Conservation (phyloP, 2,797 vertebrate genomes). For the Sebastes itinus region DNA sequence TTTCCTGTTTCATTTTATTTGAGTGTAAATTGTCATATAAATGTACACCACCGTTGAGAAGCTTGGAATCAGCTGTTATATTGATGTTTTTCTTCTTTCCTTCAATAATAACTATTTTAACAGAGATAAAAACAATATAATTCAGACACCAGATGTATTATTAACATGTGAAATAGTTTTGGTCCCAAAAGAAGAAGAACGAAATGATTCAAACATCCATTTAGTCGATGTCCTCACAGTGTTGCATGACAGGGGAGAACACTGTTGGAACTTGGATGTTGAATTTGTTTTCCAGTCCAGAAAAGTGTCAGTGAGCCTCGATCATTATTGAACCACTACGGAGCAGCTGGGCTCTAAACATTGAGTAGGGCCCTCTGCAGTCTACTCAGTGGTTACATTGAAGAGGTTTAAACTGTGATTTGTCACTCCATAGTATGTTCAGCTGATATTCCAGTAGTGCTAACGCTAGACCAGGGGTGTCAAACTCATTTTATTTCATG, state of each 20-base stretch:
- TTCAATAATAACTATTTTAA: neutral
- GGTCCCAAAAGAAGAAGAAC: neutral
- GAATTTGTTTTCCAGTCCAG: too few relatives aligned
- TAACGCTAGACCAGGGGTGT: too few relatives aligned
- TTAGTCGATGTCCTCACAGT: neutral
- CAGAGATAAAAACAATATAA: neutral
- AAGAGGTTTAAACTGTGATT: too few relatives aligned
- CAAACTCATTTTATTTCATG: too few relatives aligned
- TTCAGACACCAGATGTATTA: neutral
- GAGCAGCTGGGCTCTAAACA: too few relatives aligned
- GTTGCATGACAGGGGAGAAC: neutral
- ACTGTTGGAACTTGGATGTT: neutral
- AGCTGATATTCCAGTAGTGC: too few relatives aligned
- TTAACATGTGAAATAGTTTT: neutral
- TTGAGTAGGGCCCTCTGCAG: too few relatives aligned
- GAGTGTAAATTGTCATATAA: neutral
- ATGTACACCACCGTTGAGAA: neutral
- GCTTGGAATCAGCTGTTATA: neutral
- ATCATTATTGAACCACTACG: too few relatives aligned
- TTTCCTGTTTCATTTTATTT: constrained; percentile 26
- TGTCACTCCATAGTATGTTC: too few relatives aligned
- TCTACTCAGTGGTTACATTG: too few relatives aligned
- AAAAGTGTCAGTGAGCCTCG: too few relatives aligned
- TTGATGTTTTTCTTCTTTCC: neutral
- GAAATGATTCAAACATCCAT: neutral